Evolutionary conservation across 2,113 vertebrate species (phyloP), one percentile per base, ranked within the genome.

Genomic region (Aramus guarauna): DNA sequence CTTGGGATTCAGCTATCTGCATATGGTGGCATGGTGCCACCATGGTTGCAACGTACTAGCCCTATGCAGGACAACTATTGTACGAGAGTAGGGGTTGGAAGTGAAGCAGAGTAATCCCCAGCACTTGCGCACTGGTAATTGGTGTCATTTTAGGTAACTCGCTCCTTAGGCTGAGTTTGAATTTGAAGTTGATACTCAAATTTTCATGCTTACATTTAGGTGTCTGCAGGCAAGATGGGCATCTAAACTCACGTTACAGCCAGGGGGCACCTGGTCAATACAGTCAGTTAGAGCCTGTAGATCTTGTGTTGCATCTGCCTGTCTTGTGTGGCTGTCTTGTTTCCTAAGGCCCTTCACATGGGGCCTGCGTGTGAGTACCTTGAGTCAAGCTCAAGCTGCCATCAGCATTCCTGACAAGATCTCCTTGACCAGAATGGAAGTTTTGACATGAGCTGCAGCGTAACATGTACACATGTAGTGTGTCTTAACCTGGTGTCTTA

Each of bases 21-120:
- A 0, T 60, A 8, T 5, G 3, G 23, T 60, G 39, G 14, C 55
- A 6, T 29, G 15, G 34, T 20, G 24, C 64, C 29, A 48, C 77
- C 12, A 5, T 20, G 0, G 0, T 9, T 50, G 37, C 39, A 53
- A 50, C 27, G 8, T 47, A 2, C 36, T 50, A 36, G 22, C 18
- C 17, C 22, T 34, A 0, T 30, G 17, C 37, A 63, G 53, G 36
- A 6, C 29, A 29, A 6, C 12, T 59, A 0, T 47, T 39, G 22
- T 45, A 9, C 67, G 59, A 7, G 36, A 43, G 27, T 14, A 71
- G 52, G 21, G 78, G 13, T 10, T 63, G 47, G 32, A 91, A 77
- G 52, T 47, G 24, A 63, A 48, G 41, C 27, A 55, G 66, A 53
- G n/a, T 53, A 21, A 55, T 59, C 37, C 75, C 24, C 24, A 72